Percentiles rank a stretch among this genome's conserved stretches.
These are phyloP conservation scores for Pogonocherus hispidulus DNA, from an alignment of 2,888 invertebrate species.

Conservation along the genomic window DNA sequence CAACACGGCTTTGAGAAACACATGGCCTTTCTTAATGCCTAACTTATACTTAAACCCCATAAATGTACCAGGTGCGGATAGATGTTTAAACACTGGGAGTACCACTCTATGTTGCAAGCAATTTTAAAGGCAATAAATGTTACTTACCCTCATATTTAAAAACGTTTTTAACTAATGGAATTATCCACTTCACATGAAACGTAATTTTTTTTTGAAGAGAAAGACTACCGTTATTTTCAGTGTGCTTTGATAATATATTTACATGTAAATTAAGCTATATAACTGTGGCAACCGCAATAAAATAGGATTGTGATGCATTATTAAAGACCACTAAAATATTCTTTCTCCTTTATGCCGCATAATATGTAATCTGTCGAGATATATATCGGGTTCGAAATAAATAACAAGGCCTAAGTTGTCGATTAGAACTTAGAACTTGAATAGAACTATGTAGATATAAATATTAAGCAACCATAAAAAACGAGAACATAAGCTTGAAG, in stretches of 20 bases:
- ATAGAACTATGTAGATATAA: conserved; percentile 26
- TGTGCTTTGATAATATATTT: background rate
- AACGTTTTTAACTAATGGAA: background rate
- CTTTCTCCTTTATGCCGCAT: conserved; percentile 11
- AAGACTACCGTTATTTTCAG: background rate
- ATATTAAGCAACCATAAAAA: conserved; percentile 17
- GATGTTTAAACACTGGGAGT: conserved; percentile 40
- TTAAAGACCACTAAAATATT: conserved; percentile 19
- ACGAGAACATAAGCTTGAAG: background rate
- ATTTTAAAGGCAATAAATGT: conserved; percentile 16
- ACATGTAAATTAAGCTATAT: background rate
- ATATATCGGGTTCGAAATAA: conserved; percentile 27
- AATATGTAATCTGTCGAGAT: conserved; percentile 34
- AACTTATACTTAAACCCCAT: conserved; percentile 42
- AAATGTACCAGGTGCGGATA: conserved; percentile 36
- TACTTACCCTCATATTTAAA: conserved; percentile 7
- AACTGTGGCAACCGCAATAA: conserved; percentile 15
- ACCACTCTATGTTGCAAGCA: conserved; percentile 30
- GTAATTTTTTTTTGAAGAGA: background rate
- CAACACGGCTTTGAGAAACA: conserved; percentile 28
- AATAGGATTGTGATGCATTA: conserved; percentile 23
- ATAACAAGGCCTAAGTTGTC: conserved; percentile 23
- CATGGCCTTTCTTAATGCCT: conserved; percentile 42
- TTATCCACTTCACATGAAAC: background rate
- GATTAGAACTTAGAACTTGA: too few species aligned